A percentile compares a stretch with the other conserved stretches of the same genome.
phyloP scores from a whole-genome alignment of 2,888 invertebrate species.

The Plebejus melissa region DNA sequence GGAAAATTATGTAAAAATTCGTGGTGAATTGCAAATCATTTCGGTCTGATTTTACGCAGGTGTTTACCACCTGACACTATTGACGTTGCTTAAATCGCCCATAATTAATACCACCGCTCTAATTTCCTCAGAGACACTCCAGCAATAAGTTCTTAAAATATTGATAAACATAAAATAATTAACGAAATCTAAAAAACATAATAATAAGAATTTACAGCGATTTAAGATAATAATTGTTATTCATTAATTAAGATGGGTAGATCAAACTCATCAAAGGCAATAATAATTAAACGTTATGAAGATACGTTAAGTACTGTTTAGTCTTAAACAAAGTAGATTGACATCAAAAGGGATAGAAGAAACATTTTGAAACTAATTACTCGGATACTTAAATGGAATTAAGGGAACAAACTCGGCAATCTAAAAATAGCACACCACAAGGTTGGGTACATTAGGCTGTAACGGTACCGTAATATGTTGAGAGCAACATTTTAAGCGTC shows the following conservation, averaged over 20 bases:
- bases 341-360: slow-evolving; percentile 9
- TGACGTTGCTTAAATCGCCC: not conserved
- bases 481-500: slow-evolving; percentile 11
- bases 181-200: not conserved
- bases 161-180: not conserved
- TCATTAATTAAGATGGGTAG: not conserved
- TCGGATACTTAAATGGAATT: not conserved
- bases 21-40: not conserved
- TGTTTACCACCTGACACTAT: not conserved
- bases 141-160: not conserved
- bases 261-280: not conserved
- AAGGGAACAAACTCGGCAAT: not conserved
- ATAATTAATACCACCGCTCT: not conserved
- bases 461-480: not conserved
- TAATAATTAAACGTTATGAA: not conserved
- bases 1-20: not conserved
- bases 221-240: not conserved
- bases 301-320: not conserved
- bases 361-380: slow-evolving; percentile 5
- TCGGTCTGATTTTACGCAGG: not conserved
- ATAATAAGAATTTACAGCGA: not conserved
- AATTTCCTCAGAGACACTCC: not conserved
- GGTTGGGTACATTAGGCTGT: not conserved
- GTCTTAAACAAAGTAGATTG: not conserved
- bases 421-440: slow-evolving; percentile 1